Conservation (phyloP, 1,140 invertebrate species). For the Rhopalosiphum maidis region DNA sequence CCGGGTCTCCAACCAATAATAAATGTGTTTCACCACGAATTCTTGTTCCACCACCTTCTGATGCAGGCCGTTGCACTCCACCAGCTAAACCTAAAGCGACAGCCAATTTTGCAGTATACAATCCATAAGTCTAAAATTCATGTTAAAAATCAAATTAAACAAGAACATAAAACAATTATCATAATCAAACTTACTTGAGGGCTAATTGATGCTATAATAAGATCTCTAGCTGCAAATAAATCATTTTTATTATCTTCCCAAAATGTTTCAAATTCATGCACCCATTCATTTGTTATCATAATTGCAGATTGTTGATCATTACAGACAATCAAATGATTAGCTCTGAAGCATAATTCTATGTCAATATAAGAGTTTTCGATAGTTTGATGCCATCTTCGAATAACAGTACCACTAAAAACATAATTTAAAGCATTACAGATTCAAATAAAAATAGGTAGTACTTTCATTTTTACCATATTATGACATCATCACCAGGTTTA, state of each 20-base stretch:
- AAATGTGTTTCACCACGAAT: constrained; percentile 84
- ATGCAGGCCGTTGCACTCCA: constrained; percentile 68
- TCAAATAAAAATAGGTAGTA: background rate
- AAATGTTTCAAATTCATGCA: constrained; percentile 75
- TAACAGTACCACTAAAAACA: constrained; percentile 75
- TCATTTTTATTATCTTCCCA: constrained; percentile 73
- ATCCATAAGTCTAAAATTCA: constrained; percentile 76
- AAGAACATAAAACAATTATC: background rate
- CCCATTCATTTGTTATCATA: constrained; percentile 73
- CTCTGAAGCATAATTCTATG: constrained; percentile 75
- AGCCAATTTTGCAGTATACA: constrained; percentile 87
- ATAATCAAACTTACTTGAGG: constrained; percentile 70
- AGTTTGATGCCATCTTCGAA: constrained; percentile 75
- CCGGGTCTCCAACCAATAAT: constrained; percentile 89
- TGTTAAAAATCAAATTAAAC: constrained; percentile 15
- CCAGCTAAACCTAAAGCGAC: constrained; percentile 76
- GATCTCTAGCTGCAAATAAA: constrained; percentile 76
- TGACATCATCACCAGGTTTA: constrained; percentile 88
- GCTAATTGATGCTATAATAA: constrained; percentile 83
- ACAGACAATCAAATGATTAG: constrained; percentile 76
- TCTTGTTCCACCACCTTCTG: constrained; percentile 66
- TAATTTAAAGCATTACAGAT: background rate
- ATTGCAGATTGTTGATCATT: constrained; percentile 72
- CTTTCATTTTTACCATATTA: constrained; percentile 72
- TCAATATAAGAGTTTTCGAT: constrained; percentile 69